Evolutionary conservation across 1,140 invertebrate species (phyloP).

Genomic region (Dolichoris vasculosae): DNA sequence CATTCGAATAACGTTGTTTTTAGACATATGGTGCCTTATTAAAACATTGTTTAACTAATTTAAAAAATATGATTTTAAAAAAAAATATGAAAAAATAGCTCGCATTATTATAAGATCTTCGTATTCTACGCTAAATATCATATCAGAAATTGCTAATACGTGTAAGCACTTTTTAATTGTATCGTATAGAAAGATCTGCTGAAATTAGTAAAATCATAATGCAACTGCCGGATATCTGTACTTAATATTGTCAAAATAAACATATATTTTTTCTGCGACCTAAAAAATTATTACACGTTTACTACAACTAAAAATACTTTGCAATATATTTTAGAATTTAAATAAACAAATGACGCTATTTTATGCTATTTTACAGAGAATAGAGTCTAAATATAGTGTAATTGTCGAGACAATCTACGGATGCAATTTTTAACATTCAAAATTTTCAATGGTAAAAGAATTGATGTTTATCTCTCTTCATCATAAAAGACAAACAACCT

Average conservation of each 20-base stretch:
- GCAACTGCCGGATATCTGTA: background rate
- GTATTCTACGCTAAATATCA: background rate
- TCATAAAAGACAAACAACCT: constrained; percentile 27
- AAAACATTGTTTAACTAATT: constrained; percentile 6
- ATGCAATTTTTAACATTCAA: constrained; percentile 21
- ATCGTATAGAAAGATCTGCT: background rate
- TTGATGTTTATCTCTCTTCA: constrained; percentile 32
- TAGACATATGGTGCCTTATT: constrained; percentile 39
- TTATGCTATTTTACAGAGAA: background rate
- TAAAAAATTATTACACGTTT: background rate
- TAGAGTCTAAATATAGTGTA: constrained; percentile 22
- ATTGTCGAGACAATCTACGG: constrained; percentile 30
- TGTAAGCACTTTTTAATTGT: constrained; percentile 15
- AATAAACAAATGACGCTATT: background rate
- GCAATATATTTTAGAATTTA: background rate
- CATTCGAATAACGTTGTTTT: constrained; percentile 22
- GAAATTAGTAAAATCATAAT: background rate
- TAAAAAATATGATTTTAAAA: background rate
- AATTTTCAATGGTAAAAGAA: background rate
- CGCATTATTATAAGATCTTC: background rate
- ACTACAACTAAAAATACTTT: background rate
- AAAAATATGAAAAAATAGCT: background rate
- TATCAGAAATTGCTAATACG: background rate
- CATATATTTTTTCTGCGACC: background rate
- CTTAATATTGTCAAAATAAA: background rate